Conservation (phyloP, 2,113 vertebrate genomes). For the Vombatus ursinus region DNA sequence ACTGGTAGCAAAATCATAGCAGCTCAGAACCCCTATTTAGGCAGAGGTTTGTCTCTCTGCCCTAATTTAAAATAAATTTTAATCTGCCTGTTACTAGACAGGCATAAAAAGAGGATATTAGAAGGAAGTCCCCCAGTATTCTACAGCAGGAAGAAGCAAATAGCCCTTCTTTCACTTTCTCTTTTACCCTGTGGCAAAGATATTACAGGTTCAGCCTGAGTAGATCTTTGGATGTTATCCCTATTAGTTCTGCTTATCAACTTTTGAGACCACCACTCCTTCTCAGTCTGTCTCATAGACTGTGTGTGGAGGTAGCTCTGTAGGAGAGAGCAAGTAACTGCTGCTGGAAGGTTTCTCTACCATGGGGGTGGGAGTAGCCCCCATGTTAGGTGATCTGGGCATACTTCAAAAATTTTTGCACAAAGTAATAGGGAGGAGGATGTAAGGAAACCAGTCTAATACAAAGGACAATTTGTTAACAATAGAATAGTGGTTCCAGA, state of each 20-base stretch:
- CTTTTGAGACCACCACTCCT: not conserved
- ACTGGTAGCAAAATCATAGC: not conserved
- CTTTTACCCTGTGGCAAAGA: not conserved
- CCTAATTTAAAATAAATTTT: not conserved
- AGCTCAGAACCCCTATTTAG: no score
- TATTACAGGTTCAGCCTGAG: not conserved
- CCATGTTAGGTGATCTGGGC: not conserved
- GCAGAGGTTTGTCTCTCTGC: not conserved
- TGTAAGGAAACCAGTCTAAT: not conserved
- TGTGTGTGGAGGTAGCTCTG: not conserved
- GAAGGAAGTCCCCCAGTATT: not conserved
- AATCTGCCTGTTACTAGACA: not conserved
- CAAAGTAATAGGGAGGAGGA: not conserved
- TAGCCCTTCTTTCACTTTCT: not conserved
- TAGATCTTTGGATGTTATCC: not conserved
- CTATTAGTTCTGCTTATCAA: not conserved
- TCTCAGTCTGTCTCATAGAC: not conserved
- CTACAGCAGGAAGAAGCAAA: not conserved
- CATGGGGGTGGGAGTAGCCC: not conserved
- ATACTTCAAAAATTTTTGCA: no score
- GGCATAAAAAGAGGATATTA: not conserved
- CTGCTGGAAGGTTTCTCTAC: not conserved
- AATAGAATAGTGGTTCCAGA: not conserved
- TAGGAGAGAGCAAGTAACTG: not conserved
- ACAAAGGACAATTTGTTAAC: not conserved